Conservation (phyloP, 2,888 invertebrate species). For the Plemyria rubiginata region DNA sequence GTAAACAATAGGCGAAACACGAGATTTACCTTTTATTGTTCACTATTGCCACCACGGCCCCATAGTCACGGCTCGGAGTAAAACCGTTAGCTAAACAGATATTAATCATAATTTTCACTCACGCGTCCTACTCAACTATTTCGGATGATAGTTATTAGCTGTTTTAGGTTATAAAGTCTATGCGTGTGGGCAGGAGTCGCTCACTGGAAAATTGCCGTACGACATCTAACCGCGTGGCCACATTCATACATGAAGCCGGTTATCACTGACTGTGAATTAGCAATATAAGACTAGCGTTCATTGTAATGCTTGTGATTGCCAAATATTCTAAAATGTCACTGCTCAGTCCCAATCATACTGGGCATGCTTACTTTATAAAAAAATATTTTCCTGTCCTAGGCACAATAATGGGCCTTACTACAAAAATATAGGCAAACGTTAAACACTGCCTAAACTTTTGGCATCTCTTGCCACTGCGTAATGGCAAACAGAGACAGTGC, state of each 20-base stretch:
- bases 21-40: conserved; percentile 33
- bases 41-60: conserved; percentile 51
- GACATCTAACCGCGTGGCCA: conserved; percentile 53
- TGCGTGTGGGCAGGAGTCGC: conserved; percentile 76
- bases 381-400: no score
- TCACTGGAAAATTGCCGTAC: conserved; percentile 83
- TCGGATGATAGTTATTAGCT: conserved; percentile 82
- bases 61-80: conserved; percentile 45
- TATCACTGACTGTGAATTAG: not conserved
- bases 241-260: conserved; percentile 4
- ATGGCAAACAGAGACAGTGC: no score
- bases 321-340: no score
- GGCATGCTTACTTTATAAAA: no score
- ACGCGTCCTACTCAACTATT: conserved; percentile 73
- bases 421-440: no score
- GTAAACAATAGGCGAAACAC: conserved; percentile 33
- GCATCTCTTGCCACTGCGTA: no score
- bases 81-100: conserved; percentile 81
- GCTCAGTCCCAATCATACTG: no score
- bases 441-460: no score
- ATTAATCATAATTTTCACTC: conserved; percentile 85
- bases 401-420: no score
- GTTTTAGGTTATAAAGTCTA: conserved; percentile 68
- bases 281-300: not conserved
- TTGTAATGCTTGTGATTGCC: no score